Conservation (phyloP, 2,797 vertebrate species). For the Lacerta agilis region DNA sequence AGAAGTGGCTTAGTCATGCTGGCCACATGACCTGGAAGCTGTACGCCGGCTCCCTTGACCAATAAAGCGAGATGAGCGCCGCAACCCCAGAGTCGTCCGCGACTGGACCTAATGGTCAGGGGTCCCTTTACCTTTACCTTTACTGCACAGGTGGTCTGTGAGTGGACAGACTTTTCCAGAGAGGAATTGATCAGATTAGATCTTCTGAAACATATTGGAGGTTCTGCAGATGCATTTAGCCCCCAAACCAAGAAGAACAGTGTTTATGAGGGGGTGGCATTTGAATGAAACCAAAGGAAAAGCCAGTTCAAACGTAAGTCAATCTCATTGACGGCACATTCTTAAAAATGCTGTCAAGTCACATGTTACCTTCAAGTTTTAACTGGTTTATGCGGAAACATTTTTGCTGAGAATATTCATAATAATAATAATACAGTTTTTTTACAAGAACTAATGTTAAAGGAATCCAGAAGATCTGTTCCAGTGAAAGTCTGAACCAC, state of each 20-base stretch:
- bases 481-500: not conserved
- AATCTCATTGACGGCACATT: no score
- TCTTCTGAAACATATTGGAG: no score
- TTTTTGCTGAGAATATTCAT: not conserved
- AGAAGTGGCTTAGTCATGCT: no score
- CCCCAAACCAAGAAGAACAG: not conserved
- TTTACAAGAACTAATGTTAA: not conserved
- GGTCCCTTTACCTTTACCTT: no score
- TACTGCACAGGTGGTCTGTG: not conserved
- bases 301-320: not conserved
- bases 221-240: not conserved
- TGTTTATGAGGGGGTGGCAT: not conserved
- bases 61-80: no score
- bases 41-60: no score
- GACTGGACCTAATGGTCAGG: no score
- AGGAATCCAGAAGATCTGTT: conserved; percentile 17
- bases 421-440: not conserved
- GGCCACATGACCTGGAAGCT: no score
- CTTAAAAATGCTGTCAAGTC: not conserved
- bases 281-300: not conserved
- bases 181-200: not conserved
- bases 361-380: not conserved
- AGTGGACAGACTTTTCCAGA: not conserved
- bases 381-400: not conserved
- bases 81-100: no score